phyloP scores from a whole-genome alignment of 2,113 vertebrate species.

The Mystacornis crossleyi region DNA sequence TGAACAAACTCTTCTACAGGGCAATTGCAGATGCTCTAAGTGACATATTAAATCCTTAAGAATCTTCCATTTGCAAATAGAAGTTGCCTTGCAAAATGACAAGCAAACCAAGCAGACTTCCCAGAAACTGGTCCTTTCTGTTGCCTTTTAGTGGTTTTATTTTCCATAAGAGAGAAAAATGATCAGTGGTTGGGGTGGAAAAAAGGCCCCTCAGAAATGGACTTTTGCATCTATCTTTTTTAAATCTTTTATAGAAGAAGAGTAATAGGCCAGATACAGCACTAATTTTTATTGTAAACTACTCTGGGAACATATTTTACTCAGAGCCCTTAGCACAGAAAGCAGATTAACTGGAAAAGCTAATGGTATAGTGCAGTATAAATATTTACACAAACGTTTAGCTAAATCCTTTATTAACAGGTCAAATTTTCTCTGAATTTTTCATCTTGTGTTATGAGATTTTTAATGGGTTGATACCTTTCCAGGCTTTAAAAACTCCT shows the following conservation, averaged over 20 bases:
- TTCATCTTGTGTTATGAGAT: neutral
- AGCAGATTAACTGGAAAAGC: constrained; percentile 55
- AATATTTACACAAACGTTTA: constrained; percentile 53
- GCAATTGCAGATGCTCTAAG: constrained; percentile 23
- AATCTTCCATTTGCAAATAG: constrained; percentile 1
- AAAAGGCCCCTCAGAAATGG: neutral
- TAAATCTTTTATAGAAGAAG: neutral
- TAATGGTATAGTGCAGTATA: constrained; percentile 17
- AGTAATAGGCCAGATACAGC: constrained; percentile 25
- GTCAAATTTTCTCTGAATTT: constrained; percentile 8
- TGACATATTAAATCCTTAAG: constrained; percentile 40
- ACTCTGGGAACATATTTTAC: constrained; percentile 27
- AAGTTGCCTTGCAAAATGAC: neutral
- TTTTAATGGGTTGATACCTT: constrained; percentile 1
- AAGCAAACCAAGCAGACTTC: neutral
- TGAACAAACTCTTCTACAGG: constrained; percentile 40
- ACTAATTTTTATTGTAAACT: constrained; percentile 54
- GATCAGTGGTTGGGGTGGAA: neutral
- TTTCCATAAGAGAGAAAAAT: neutral
- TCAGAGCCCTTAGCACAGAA: constrained; percentile 51
- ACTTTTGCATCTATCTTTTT: neutral
- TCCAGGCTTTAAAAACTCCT: neutral
- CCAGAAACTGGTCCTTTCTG: neutral
- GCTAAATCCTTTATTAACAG: constrained; percentile 50
- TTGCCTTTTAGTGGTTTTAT: neutral